phyloP scores from a whole-genome alignment of 2,888 invertebrate genomes.

The Caenorhabditis macrosperma region DNA sequence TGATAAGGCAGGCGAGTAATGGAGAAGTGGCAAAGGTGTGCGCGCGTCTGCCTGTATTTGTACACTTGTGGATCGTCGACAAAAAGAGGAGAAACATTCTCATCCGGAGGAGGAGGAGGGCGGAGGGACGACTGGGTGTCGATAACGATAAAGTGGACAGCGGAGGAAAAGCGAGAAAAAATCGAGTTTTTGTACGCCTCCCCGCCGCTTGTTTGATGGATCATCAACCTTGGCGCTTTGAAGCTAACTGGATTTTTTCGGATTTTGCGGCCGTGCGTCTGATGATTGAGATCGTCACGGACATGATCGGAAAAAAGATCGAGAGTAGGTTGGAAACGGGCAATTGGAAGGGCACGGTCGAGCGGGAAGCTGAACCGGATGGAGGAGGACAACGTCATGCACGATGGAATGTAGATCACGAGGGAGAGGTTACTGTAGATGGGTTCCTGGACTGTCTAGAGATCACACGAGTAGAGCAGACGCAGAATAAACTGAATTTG shows the following conservation, averaged over 20 bases:
- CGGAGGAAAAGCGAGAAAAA: constrained; percentile 46
- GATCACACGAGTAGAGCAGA: too few species aligned
- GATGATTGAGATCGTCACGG: constrained; percentile 17
- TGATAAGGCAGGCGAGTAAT: not conserved
- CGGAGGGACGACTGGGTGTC: constrained; percentile 38
- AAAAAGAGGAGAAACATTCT: constrained; percentile 29
- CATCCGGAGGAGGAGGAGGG: constrained; percentile 26
- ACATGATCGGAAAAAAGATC: constrained; percentile 34
- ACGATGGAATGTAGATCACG: not conserved
- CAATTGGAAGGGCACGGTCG: not conserved
- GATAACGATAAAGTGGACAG: constrained; percentile 43
- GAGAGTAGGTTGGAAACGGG: constrained; percentile 16
- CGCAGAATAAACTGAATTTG: too few species aligned
- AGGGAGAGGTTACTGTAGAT: not conserved
- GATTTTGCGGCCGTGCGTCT: constrained; percentile 30
- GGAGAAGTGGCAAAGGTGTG: constrained; percentile 19
- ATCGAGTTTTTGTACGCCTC: constrained; percentile 48
- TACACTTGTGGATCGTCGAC: constrained; percentile 45
- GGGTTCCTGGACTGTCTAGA: too few species aligned
- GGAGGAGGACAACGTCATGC: not conserved
- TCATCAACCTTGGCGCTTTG: constrained; percentile 52
- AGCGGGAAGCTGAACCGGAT: constrained; percentile 13
- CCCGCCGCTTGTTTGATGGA: constrained; percentile 51
- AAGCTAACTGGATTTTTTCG: constrained; percentile 53
- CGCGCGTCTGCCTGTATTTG: constrained; percentile 40